Percentiles rank a stretch among this genome's conserved stretches.
Evolutionary conservation across 2,113 vertebrate genomes (phyloP).

Genomic region (Pachypanchax playfairii): DNA sequence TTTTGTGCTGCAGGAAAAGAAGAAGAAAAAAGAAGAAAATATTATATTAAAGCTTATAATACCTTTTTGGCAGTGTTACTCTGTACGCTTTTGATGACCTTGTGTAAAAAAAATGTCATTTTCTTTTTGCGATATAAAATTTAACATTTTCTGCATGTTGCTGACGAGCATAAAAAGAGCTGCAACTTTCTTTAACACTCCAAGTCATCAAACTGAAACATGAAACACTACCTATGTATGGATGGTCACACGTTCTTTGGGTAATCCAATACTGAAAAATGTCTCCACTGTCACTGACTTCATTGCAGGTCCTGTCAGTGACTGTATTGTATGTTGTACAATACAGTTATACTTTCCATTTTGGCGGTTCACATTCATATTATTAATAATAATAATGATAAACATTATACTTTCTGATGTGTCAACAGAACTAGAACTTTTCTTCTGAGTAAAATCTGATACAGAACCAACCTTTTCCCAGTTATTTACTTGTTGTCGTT

Average conservation of each 20-base stretch:
- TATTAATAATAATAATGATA: not conserved
- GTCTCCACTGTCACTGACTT: not conserved
- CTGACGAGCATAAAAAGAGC: conserved; percentile 42
- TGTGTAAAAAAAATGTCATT: conserved; percentile 52
- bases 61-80: conserved; percentile 64
- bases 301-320: conserved; percentile 24
- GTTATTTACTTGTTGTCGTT: not conserved
- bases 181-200: conserved; percentile 36
- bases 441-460: conserved; percentile 10
- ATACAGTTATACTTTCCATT: conserved; percentile 12
- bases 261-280: conserved; percentile 44
- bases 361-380: no score
- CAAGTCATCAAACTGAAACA: conserved; percentile 39
- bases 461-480: conserved; percentile 3
- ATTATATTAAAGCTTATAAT: conserved; percentile 69
- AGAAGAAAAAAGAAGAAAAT: conserved; percentile 39
- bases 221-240: conserved; percentile 62
- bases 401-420: not conserved
- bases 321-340: conserved; percentile 7
- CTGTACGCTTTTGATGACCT: conserved; percentile 58
- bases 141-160: conserved; percentile 53
- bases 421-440: not conserved
- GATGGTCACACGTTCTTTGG: conserved; percentile 50
- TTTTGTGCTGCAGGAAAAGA: conserved; percentile 53
- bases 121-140: conserved; percentile 40